Conservation (phyloP, 2,797 vertebrate species). For the Antennarius maculatus region DNA sequence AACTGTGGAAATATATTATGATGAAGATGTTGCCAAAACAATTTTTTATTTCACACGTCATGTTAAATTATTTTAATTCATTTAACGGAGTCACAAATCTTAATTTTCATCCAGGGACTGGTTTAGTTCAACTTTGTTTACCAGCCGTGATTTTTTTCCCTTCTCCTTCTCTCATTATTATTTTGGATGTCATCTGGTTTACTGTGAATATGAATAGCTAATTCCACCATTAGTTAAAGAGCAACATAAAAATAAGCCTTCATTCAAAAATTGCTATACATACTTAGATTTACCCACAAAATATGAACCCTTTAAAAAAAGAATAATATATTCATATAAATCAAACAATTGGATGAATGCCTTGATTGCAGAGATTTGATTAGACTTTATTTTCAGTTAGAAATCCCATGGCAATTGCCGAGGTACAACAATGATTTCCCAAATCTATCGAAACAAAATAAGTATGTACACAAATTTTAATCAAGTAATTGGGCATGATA, state of each 20-base stretch:
- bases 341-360: neutral
- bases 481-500: neutral
- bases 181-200: neutral
- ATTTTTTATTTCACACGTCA: neutral
- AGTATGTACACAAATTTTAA: neutral
- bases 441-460: neutral
- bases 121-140: neutral
- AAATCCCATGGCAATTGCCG: conserved; percentile 3
- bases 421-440: neutral
- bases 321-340: neutral
- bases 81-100: neutral
- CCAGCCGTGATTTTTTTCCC: neutral
- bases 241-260: neutral
- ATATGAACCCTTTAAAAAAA: too few relatives aligned
- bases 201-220: neutral
- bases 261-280: neutral
- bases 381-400: conserved; percentile 18
- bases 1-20: neutral
- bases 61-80: neutral
- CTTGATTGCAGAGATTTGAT: conserved; percentile 4
- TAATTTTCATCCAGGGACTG: too few relatives aligned
- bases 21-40: neutral
- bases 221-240: neutral
- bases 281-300: neutral
- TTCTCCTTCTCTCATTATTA: neutral